Evolutionary conservation across 2,888 invertebrate genomes (phyloP).

Genomic region (Osmoderma eremita): DNA sequence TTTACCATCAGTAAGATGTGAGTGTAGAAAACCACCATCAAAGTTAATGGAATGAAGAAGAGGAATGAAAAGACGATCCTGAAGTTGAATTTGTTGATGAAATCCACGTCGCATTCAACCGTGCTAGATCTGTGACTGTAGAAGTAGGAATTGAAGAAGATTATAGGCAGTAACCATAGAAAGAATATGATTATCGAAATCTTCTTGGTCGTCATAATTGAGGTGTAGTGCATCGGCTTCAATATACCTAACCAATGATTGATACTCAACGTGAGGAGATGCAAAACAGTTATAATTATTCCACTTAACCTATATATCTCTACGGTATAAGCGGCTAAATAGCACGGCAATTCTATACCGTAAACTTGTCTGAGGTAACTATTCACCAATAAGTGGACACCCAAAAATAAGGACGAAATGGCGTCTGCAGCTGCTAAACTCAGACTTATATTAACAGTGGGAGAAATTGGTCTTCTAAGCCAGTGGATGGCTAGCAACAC

Average conservation of each 20-base stretch:
- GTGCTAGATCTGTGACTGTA: constrained; percentile 60
- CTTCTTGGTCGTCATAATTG: constrained; percentile 67
- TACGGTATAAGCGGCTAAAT: constrained; percentile 50
- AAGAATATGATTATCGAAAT: constrained; percentile 65
- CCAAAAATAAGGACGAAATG: constrained; percentile 66
- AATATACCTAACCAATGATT: constrained; percentile 72
- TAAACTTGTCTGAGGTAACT: constrained; percentile 60
- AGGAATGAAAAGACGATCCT: constrained; percentile 64
- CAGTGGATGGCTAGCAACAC: constrained; percentile 68
- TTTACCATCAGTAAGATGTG: constrained; percentile 70
- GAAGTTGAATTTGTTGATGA: constrained; percentile 46
- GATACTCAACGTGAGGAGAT: constrained; percentile 71
- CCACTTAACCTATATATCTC: constrained; percentile 68
- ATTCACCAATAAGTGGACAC: constrained; percentile 67
- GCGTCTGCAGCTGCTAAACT: constrained; percentile 71
- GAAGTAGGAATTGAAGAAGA: constrained; percentile 66
- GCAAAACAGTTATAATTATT: constrained; percentile 71
- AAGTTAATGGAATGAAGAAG: constrained; percentile 68
- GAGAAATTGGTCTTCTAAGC: constrained; percentile 68
- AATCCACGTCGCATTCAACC: constrained; percentile 46
- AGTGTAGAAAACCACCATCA: constrained; percentile 70
- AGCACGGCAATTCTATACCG: constrained; percentile 41
- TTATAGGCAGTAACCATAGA: constrained; percentile 69
- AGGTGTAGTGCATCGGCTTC: constrained; percentile 71
- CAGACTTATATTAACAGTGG: constrained; percentile 69